Conservation (phyloP, 2,888 invertebrate genomes). For the Mimas tiliae region DNA sequence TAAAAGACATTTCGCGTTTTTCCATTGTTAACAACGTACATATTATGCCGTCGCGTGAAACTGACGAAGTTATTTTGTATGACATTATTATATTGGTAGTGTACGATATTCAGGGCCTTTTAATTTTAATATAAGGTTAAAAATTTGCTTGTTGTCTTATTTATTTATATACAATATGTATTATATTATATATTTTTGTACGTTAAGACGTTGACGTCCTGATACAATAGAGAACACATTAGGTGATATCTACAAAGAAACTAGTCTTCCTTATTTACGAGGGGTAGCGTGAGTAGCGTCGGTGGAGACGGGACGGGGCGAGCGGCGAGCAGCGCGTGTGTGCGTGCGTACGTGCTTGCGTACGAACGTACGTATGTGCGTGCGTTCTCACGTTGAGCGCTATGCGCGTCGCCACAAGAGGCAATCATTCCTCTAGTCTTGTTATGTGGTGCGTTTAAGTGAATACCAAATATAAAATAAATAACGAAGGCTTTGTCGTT, state of each 20-base stretch:
- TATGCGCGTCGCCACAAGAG: constrained; percentile 68
- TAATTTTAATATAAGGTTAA: constrained; percentile 75
- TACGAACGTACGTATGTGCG: not conserved
- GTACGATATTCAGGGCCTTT: constrained; percentile 77
- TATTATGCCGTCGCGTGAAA: constrained; percentile 50
- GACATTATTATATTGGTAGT: constrained; percentile 65
- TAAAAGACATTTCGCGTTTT: constrained; percentile 75
- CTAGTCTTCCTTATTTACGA: constrained; percentile 82
- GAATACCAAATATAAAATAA: constrained; percentile 81
- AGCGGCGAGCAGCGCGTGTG: constrained; percentile 35
- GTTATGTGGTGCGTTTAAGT: constrained; percentile 81
- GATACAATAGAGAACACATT: constrained; percentile 72
- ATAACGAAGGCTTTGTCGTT: constrained; percentile 79
- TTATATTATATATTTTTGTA: constrained; percentile 74
- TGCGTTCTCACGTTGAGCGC: constrained; percentile 1
- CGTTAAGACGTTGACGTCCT: constrained; percentile 66
- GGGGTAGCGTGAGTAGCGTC: constrained; percentile 44
- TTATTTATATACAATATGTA: constrained; percentile 74
- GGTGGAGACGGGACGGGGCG: constrained; percentile 46
- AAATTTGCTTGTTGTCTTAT: constrained; percentile 75
- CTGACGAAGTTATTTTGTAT: constrained; percentile 50
- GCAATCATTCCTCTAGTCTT: constrained; percentile 84
- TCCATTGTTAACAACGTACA: constrained; percentile 52
- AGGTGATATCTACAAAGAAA: constrained; percentile 82
- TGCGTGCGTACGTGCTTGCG: constrained; percentile 3